Evolutionary conservation across 2,113 vertebrate genomes (phyloP), one percentile per base, ranked within the genome.

Genomic region (Tachysurus fulvidraco): DNA sequence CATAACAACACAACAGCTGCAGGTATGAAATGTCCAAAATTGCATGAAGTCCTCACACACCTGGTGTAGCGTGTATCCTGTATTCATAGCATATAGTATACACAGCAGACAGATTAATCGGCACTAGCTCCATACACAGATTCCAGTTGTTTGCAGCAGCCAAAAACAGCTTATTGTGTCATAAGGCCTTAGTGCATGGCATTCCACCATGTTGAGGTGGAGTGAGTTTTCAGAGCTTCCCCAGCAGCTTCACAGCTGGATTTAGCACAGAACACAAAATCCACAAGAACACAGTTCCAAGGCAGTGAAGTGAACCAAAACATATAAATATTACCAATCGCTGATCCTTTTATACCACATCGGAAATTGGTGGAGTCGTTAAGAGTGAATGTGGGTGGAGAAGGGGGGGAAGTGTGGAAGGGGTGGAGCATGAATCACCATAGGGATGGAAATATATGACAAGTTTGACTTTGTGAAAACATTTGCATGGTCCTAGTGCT

Each of bases 1-100:
- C 82, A 78, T 86, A 90, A 76, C 77, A 91, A 88, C 81, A 90
- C 88, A 19, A 50, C 23, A 64, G 71, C 59, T 36, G 36, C 36
- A 82, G 25, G 46, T 81, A 44, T 73, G 16, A 16, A 36, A 79
- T 81, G 21, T 13, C 12, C 76, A 57, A 44, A 8, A 12, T 44
- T 52, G 74, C 19, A 85, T 77, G 3, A 85, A 19, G 14, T 86
- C 76, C 19, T 69, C 52, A 59, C n/a, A 28, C n/a, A 65, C n/a
- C 46, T 44, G 17, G 25, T n/a, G 41, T 69, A 87, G 16, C 25
- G 11, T 52, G 50, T 50, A 83, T 83, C 50, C 73, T 77, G 50
- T 67, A 78, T 67, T 87, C 7, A 77, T 59, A 19, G 59, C 62
- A 78, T 77, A 50, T 50, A 50, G 46, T 50, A 64, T 55, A 19